A percentile compares a stretch with the other conserved stretches of the same genome.
Conservation (phyloP, 2,797 vertebrate species). For the Chelon auratus region DNA sequence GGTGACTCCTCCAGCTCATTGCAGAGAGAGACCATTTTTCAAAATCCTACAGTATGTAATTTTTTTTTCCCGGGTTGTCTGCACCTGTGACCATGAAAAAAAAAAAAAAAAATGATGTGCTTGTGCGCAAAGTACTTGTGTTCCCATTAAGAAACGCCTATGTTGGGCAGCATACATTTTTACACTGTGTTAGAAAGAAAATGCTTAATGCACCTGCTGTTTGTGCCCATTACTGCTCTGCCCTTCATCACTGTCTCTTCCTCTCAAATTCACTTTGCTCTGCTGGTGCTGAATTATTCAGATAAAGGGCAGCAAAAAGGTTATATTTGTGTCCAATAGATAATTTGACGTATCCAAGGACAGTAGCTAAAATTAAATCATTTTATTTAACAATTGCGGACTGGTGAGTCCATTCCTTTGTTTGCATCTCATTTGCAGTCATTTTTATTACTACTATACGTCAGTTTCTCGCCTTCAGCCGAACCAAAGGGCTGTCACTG, state of each 20-base stretch:
- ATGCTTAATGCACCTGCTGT: slow-evolving; percentile 17
- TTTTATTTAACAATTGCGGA: slow-evolving; percentile 13
- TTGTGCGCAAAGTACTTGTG: slow-evolving; percentile 43
- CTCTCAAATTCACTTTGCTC: slow-evolving; percentile 17
- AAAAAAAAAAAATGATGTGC: slow-evolving; percentile 30
- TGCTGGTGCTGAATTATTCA: slow-evolving; percentile 3
- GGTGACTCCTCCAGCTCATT: slow-evolving; percentile 64
- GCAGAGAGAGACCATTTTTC: slow-evolving; percentile 69
- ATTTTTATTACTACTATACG: slow-evolving; percentile 27
- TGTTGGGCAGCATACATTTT: slow-evolving; percentile 27
- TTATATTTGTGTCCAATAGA: slow-evolving; percentile 1
- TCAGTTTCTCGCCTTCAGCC: slow-evolving; percentile 6
- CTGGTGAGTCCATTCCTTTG: slow-evolving; percentile 6
- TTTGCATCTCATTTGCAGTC: slow-evolving; percentile 28
- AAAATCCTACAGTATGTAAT: slow-evolving; percentile 44
- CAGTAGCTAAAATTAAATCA: slow-evolving; percentile 24
- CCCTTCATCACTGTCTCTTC: slow-evolving; percentile 11
- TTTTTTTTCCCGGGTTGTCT: slow-evolving; percentile 38
- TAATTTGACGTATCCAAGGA: slow-evolving; percentile 25
- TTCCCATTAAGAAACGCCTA: slow-evolving; percentile 42
- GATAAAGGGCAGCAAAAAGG: neutral
- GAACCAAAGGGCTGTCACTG: slow-evolving; percentile 1
- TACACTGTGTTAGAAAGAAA: slow-evolving; percentile 30
- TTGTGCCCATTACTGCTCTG: slow-evolving; percentile 30
- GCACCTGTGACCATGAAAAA: slow-evolving; percentile 65